These are phyloP conservation scores for Nesoenas mayeri DNA, from an alignment of 2,113 vertebrate genomes.

Conservation along the genomic window DNA sequence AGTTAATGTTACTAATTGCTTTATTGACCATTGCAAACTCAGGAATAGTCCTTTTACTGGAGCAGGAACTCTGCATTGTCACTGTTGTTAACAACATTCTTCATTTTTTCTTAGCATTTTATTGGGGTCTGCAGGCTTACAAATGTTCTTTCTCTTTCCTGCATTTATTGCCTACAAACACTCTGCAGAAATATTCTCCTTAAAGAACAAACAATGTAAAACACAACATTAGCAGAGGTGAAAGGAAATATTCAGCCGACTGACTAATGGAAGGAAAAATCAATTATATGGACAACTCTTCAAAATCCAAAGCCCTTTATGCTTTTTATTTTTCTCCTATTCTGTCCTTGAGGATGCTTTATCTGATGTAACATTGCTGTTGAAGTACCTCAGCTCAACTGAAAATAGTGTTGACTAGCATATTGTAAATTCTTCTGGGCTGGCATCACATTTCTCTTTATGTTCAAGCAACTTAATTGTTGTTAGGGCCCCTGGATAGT, in stretches of 20 bases:
- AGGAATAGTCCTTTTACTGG: not conserved
- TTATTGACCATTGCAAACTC: not conserved
- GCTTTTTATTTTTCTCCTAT: not conserved
- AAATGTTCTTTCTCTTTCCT: not conserved
- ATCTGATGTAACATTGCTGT: not conserved
- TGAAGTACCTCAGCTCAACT: not conserved
- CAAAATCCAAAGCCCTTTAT: constrained; percentile 24
- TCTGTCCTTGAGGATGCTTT: not conserved
- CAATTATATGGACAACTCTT: constrained; percentile 21
- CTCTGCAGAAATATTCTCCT: not conserved
- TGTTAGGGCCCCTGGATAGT: not conserved
- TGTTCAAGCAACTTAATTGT: constrained; percentile 10
- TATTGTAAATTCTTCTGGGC: not conserved
- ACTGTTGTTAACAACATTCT: not conserved
- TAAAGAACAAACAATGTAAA: not conserved
- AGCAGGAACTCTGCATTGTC: not conserved
- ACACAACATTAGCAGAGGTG: not conserved
- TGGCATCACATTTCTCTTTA: not conserved
- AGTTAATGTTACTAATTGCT: not conserved
- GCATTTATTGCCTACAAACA: not conserved
- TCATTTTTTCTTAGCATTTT: not conserved
- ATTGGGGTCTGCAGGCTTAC: not conserved
- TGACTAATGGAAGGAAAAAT: constrained; percentile 52
- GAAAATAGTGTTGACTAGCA: constrained; percentile 10
- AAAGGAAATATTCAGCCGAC: constrained; percentile 28